A percentile compares a stretch with the other conserved stretches of the same genome.
Conservation (phyloP, 2,113 vertebrate genomes). For the Calidris pugnax region DNA sequence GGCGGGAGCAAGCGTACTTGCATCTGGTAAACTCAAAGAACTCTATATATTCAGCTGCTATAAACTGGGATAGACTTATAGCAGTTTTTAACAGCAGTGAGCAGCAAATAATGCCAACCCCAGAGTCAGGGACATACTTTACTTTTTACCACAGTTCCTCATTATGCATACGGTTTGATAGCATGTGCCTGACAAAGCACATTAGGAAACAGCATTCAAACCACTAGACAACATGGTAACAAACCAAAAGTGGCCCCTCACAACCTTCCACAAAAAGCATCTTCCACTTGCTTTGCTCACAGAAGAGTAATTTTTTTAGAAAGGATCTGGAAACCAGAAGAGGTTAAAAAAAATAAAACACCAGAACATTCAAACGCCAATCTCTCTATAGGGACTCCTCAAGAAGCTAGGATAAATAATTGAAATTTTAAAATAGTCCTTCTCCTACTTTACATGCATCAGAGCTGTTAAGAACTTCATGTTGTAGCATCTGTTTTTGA, state of each 20-base stretch:
- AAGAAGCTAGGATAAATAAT: slow-evolving; percentile 33
- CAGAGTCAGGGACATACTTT: background rate
- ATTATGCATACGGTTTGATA: background rate
- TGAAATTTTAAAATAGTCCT: slow-evolving; percentile 26
- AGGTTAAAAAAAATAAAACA: background rate
- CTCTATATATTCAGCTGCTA: background rate
- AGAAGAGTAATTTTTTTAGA: background rate
- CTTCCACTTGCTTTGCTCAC: background rate
- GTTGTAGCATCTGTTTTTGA: background rate
- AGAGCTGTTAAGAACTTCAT: background rate
- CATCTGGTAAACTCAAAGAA: background rate
- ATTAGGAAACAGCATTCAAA: background rate
- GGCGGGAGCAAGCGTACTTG: background rate
- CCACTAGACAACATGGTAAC: background rate
- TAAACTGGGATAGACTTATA: background rate
- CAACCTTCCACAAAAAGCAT: background rate
- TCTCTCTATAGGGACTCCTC: background rate
- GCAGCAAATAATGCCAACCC: background rate
- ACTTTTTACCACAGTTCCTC: background rate
- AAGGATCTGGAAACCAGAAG: background rate
- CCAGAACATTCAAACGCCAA: background rate
- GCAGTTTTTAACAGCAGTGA: background rate
- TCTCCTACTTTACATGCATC: background rate
- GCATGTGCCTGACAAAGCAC: background rate
- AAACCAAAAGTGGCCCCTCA: background rate